These are phyloP conservation scores for Noctua janthina DNA, from an alignment of 2,888 invertebrate genomes.

Conservation along the genomic window DNA sequence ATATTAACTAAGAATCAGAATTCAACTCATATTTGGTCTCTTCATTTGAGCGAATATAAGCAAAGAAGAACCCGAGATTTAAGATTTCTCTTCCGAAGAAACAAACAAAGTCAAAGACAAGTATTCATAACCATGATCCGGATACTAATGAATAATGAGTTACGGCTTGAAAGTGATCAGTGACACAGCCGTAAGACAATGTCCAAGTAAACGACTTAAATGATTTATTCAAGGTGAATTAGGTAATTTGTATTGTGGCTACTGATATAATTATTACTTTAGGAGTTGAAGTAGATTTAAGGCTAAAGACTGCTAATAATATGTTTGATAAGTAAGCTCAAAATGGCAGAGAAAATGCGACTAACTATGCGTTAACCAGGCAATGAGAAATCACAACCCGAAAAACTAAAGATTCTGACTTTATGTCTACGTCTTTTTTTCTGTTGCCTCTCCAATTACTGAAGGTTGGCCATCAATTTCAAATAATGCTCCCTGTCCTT, in stretches of 20 bases:
- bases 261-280: conserved; percentile 63
- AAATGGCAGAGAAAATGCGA: background rate
- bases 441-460: background rate
- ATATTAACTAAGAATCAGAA: background rate
- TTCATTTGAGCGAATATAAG: background rate
- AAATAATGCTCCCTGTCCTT: background rate
- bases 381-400: background rate
- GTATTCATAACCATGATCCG: conserved; percentile 20
- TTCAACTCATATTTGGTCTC: background rate
- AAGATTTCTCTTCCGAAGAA: background rate
- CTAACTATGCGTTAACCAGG: no score
- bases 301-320: background rate
- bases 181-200: conserved; percentile 61
- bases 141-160: conserved; percentile 31
- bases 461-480: background rate
- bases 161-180: conserved; percentile 59
- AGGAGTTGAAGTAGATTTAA: conserved; percentile 13
- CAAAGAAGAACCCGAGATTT: no score
- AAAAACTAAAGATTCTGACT: background rate
- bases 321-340: background rate
- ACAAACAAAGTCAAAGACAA: background rate
- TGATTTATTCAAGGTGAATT: conserved; percentile 75
- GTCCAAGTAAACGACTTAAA: conserved; percentile 65
- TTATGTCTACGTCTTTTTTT: background rate
- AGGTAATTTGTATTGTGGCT: conserved; percentile 68